Evolutionary conservation across 2,113 vertebrate genomes (phyloP).

Genomic region (Zingel zingel): DNA sequence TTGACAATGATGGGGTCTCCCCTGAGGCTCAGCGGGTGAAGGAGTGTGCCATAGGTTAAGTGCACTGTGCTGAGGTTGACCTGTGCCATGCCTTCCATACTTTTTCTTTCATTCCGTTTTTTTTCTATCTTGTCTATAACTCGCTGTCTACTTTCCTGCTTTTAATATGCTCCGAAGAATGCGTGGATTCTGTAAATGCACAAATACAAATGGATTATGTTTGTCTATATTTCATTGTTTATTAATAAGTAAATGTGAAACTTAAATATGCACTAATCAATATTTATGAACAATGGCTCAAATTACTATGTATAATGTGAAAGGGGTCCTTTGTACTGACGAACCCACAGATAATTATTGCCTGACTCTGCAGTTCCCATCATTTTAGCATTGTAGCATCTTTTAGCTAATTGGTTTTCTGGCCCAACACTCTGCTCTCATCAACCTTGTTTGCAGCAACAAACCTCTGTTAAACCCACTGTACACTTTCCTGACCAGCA

Average conservation of each 20-base stretch:
- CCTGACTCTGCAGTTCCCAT: neutral
- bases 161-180: neutral
- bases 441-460: neutral
- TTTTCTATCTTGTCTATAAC: neutral
- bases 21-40: constrained; percentile 33
- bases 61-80: constrained; percentile 34
- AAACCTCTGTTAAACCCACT: neutral
- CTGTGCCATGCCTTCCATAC: constrained; percentile 23
- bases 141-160: neutral
- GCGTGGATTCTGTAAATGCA: neutral
- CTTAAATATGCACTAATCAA: neutral
- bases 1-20: constrained; percentile 43
- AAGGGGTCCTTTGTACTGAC: neutral
- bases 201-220: neutral
- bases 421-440: neutral
- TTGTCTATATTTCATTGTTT: neutral
- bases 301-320: neutral
- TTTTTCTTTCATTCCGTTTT: constrained; percentile 5
- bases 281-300: neutral
- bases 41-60: constrained; percentile 37
- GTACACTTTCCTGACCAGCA: too few species aligned
- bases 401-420: neutral
- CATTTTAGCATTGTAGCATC: neutral
- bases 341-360: neutral
- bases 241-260: neutral